These are phyloP conservation scores for Cybosia mesomella DNA, from an alignment of 2,888 invertebrate species.

Conservation along the genomic window DNA sequence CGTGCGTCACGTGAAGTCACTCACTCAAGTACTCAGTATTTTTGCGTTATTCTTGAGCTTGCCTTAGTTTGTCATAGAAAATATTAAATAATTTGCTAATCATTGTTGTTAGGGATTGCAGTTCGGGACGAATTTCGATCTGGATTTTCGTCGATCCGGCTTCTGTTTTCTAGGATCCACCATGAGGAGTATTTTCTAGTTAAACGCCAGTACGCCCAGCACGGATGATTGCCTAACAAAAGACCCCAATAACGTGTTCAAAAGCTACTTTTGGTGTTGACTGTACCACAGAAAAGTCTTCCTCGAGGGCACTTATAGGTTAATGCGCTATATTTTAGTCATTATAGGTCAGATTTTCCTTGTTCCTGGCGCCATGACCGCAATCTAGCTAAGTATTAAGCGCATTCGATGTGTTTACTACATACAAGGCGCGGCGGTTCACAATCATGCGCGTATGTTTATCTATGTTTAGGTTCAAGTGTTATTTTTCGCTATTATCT, in stretches of 20 bases:
- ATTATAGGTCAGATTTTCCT: neutral
- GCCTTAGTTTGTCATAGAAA: no score
- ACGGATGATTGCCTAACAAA: no score
- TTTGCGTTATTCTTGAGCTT: no score
- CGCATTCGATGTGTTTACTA: neutral
- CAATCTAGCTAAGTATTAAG: neutral
- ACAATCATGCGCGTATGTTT: neutral
- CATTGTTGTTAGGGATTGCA: no score
- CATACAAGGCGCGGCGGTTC: neutral
- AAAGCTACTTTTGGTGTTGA: neutral
- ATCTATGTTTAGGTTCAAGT: conserved; percentile 13
- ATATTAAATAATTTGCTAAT: no score
- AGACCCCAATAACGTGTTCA: no score
- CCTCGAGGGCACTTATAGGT: neutral
- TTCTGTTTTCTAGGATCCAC: no score
- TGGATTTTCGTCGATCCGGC: no score
- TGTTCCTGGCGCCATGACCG: neutral
- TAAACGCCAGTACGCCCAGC: neutral
- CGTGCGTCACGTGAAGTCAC: no score
- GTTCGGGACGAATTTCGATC: no score
- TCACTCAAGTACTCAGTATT: no score
- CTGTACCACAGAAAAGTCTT: neutral
- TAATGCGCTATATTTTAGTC: neutral
- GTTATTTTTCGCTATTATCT: conserved; percentile 16
- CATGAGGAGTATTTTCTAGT: neutral